These are phyloP conservation scores for Syrrhaptes paradoxus DNA, from an alignment of 2,113 vertebrate species.

Conservation along the genomic window DNA sequence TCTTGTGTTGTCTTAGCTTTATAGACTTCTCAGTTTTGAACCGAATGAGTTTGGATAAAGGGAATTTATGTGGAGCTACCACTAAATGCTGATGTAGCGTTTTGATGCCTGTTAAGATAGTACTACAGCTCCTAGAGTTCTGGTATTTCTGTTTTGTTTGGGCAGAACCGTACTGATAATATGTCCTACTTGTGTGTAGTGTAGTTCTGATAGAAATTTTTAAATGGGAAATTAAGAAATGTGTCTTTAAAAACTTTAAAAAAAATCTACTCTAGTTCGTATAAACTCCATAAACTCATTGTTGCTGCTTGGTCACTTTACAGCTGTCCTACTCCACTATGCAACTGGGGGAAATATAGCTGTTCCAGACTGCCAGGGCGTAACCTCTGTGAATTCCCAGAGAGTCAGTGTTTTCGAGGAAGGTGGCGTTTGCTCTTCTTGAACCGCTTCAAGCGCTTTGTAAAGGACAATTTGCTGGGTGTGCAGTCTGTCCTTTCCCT, in stretches of 20 bases:
- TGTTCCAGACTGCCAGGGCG: neutral
- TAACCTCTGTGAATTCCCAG: neutral
- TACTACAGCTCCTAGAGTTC: neutral
- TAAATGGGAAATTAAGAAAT: neutral
- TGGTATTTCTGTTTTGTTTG: neutral
- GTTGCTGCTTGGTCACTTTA: neutral
- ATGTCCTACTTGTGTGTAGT: neutral
- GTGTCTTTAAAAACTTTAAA: neutral
- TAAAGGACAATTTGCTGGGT: neutral
- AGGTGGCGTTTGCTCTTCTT: constrained; percentile 1
- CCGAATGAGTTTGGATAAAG: neutral
- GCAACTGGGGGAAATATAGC: constrained; percentile 24
- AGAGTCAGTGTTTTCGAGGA: constrained; percentile 12
- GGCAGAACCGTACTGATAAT: neutral
- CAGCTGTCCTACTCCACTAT: neutral
- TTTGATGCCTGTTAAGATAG: neutral
- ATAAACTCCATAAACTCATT: neutral
- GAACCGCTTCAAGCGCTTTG: neutral
- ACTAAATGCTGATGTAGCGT: neutral
- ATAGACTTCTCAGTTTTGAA: neutral
- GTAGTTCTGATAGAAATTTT: neutral
- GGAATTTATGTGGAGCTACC: neutral
- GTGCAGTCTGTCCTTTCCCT: neutral
- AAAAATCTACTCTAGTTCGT: neutral
- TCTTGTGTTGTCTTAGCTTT: neutral